Evolutionary conservation across 2,797 vertebrate genomes (phyloP).

Genomic region (Alcedo atthis): DNA sequence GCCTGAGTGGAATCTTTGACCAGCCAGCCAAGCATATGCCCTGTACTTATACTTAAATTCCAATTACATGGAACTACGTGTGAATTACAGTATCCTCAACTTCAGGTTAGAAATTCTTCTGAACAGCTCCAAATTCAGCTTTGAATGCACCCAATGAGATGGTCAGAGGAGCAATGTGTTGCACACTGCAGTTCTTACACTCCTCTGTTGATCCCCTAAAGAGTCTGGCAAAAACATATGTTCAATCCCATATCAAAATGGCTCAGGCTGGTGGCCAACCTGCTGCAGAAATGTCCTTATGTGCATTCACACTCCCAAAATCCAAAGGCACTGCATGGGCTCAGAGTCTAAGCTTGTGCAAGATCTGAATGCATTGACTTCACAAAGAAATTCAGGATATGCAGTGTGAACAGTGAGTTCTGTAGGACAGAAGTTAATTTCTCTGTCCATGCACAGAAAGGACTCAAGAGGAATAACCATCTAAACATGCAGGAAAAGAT

Average conservation of each 20-base stretch:
- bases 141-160: neutral
- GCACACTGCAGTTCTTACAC: neutral
- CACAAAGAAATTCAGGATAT: neutral
- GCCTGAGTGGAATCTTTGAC: conserved; percentile 50
- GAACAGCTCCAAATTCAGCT: conserved; percentile 1
- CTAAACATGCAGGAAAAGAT: neutral
- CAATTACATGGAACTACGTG: conserved; percentile 3
- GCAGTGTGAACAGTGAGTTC: neutral
- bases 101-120: neutral
- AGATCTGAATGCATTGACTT: neutral
- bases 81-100: conserved; percentile 1
- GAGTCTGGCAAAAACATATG: neutral
- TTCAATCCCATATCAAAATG: neutral
- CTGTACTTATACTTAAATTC: conserved; percentile 25
- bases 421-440: neutral
- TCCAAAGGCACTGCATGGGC: neutral
- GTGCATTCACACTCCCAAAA: neutral
- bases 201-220: neutral
- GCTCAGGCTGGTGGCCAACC: neutral
- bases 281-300: neutral
- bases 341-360: neutral
- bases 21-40: conserved; percentile 46
- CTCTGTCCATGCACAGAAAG: neutral
- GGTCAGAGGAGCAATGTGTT: neutral
- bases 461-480: neutral